Evolutionary conservation across 2,113 vertebrate species (phyloP).

Genomic region (Microcebus lehilahytsara): DNA sequence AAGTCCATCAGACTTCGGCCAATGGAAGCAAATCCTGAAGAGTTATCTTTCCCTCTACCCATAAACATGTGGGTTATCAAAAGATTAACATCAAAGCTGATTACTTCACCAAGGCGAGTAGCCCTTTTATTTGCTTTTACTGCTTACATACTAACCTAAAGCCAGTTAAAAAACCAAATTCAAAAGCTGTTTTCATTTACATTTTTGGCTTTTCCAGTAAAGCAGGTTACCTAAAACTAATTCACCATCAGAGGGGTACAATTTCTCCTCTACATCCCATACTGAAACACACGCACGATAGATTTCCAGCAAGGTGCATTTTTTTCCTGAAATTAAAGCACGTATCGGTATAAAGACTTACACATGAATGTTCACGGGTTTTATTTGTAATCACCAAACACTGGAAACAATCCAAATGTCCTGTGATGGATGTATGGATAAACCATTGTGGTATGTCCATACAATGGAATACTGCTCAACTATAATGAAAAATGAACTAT

Average conservation of each 20-base stretch:
- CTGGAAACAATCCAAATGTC: background rate
- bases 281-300: conserved; percentile 58
- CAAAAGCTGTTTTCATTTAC: conserved; percentile 71
- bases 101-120: conserved; percentile 80
- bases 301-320: conserved; percentile 37
- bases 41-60: conserved; percentile 68
- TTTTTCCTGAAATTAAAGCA: conserved; percentile 15
- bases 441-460: background rate
- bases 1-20: conserved; percentile 63
- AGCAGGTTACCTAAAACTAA: conserved; percentile 60
- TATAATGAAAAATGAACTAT: background rate
- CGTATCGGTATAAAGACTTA: background rate
- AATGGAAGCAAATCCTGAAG: conserved; percentile 73
- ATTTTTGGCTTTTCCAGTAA: conserved; percentile 76
- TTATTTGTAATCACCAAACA: conserved; percentile 10
- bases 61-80: conserved; percentile 78
- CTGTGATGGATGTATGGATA: background rate
- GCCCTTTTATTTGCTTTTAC: conserved; percentile 82
- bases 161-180: conserved; percentile 79
- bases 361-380: background rate
- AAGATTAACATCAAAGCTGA: conserved; percentile 84
- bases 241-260: conserved; percentile 56
- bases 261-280: conserved; percentile 66
- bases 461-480: background rate
- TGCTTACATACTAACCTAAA: conserved; percentile 75